Evolutionary conservation across 2,113 vertebrate genomes (phyloP), one percentile per base, ranked within the genome.

Genomic region (Chlamydotis undulata): DNA sequence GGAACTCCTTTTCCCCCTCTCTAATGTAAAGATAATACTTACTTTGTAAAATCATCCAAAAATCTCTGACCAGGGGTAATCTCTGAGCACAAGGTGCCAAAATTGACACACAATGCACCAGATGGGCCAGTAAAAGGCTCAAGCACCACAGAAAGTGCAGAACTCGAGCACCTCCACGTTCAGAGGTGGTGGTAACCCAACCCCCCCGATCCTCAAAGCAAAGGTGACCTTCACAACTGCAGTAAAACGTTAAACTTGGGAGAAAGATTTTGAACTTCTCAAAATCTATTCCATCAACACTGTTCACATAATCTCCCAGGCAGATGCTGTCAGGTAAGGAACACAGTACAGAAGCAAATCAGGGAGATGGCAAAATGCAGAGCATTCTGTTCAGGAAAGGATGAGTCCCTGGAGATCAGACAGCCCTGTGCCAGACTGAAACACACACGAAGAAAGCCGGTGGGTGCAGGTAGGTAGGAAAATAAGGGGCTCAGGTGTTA

Each of bases 141-240:
- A 90, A 86, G 64, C 31, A 12, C 11, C 33, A 21, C 10, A 29
- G 14, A 23, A 80, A 80, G 39, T 9, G 45, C 67, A 55, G 22
- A 79, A 60, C 19, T 52, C 2, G 2, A 86, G 47, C 71, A 90
- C 18, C 28, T 19, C 43, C 41, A 23, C 0, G 0, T 47, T 80
- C 56, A 83, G 63, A 81, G 56, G 71, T 55, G 63, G 59, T 6
- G 6, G 63, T 45, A 88, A 50, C 79, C 64, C 35, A 8, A 2
- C 43, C 74, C 78, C 75, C 55, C 75, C 63, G 59, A 88, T 90
- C 90, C 67, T 67, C 75, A 70, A 77, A 90, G 63, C 90, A 91
- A 88, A 95, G 84, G 70, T 85, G 75, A 94, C 92, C 81, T 90
- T 91, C 90, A 61, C 28, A 41, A 35, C n/a, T 37, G 31, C 75